Evolutionary conservation across 1,140 invertebrate genomes (phyloP).

Genomic region (Eriocheir sinensis): DNA sequence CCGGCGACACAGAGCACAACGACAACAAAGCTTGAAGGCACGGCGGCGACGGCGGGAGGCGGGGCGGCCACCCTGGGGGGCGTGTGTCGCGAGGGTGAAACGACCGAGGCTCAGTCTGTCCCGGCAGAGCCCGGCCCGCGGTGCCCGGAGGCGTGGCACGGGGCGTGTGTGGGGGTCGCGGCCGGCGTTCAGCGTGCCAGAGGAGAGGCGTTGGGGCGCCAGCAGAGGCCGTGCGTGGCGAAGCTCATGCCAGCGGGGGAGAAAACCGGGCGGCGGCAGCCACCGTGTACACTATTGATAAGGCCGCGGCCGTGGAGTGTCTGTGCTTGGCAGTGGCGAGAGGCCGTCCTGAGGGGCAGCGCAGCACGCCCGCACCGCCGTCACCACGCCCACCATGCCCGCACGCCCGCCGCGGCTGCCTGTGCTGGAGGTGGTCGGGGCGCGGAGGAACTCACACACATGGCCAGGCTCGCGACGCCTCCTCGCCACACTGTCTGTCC

Average conservation of each 20-base stretch:
- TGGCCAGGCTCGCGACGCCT: slow-evolving; percentile 32
- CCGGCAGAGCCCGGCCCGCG: not conserved
- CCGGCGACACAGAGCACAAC: slow-evolving; percentile 27
- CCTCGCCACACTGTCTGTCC: slow-evolving; percentile 15
- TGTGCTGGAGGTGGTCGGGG: not conserved
- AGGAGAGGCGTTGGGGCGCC: not conserved
- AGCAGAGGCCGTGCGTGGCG: not conserved
- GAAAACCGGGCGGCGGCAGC: not conserved
- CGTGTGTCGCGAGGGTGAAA: not conserved
- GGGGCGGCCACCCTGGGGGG: not conserved
- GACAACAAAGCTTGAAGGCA: slow-evolving; percentile 57
- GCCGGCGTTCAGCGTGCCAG: not conserved
- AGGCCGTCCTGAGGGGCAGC: slow-evolving; percentile 26
- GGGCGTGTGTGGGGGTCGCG: not conserved
- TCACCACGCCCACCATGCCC: slow-evolving; percentile 58
- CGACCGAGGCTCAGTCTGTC: not conserved
- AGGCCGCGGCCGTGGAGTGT: not conserved
- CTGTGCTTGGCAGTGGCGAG: slow-evolving; percentile 30
- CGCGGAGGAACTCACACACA: slow-evolving; percentile 30
- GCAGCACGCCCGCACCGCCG: slow-evolving; percentile 49
- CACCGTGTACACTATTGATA: slow-evolving; percentile 43
- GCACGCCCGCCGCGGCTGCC: not conserved
- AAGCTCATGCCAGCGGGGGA: not conserved
- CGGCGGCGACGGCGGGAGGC: slow-evolving; percentile 31
- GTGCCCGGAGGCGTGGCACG: not conserved